Base-by-base conservation (phyloP, 2,113 vertebrate species). In the Trinectes maculatus region DNA sequence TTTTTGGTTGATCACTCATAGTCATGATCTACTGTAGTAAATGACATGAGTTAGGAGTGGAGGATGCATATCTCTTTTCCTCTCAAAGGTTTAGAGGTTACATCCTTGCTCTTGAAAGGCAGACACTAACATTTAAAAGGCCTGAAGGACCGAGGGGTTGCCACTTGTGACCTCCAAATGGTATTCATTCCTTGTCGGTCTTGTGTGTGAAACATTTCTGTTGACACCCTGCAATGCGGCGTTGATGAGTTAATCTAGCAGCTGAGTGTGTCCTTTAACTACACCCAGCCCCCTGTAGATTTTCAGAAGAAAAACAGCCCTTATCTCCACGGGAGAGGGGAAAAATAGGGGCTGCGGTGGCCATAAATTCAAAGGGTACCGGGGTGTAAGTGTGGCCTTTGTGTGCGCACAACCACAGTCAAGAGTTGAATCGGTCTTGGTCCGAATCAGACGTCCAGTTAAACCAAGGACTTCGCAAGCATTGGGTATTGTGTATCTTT, bases 231-330 rank as follows among this genome's bases (percentile, higher is more conserved):
- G 92, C 92, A 93, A 94, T 94, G 93, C 59, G 48, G 89, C 61
- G 91, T 91, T 93, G 93, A 94, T 93, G 93, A 94, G 89, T 93
- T 92, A 91, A 93, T 93, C 92, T 91, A 92, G 92, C 93, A 94
- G 92, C 92, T 93, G 92, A 93, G 88, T 90, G 86, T 91, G 90
- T 91, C 90, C 90, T 93, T 89, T 90, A 90, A 87, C 90, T 91
- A 80, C 77, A 64, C 84, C 80, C 85, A 68, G 31, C 71, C 85
- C 77, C 83, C 83, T 55, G 77, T 36, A 64, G 86, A 82, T 89
- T 87, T 90, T 87, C 69, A 70, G 73, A 68, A 82, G 85, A 87
- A 89, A 89, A 87, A 84, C 61, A 80, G 33, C 55, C 69, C 72
- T 83, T 79, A 88, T 88, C 86, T 89, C 79, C 58, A 65, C 64